phyloP scores from a whole-genome alignment of 2,888 invertebrate genomes.

The Parascotia fuliginaria region DNA sequence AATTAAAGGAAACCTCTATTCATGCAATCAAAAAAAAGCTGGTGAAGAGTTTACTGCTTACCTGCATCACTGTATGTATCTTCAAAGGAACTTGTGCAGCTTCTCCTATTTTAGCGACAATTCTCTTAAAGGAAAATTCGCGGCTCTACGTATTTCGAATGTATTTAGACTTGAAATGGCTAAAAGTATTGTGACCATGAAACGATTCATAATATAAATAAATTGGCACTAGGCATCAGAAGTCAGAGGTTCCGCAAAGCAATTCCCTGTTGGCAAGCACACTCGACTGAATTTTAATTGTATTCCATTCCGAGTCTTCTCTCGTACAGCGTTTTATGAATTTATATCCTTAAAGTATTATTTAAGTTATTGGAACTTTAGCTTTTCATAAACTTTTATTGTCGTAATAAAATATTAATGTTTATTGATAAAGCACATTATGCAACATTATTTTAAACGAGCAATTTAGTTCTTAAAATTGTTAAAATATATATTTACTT shows the following conservation, averaged over 20 bases:
- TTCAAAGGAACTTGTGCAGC: too few species aligned
- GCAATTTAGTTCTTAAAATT: too few species aligned
- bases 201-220: constrained; percentile 3
- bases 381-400: constrained; percentile 14
- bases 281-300: constrained; percentile 38
- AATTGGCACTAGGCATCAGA: constrained; percentile 7
- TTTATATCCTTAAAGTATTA: constrained; percentile 28
- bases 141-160: too few species aligned
- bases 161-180: background rate
- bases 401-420: constrained; percentile 14
- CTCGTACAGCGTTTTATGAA: constrained; percentile 29
- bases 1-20: too few species aligned
- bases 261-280: constrained; percentile 29
- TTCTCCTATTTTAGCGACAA: too few species aligned
- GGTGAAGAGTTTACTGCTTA: too few species aligned
- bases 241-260: constrained; percentile 22
- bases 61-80: too few species aligned
- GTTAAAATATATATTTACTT: too few species aligned
- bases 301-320: constrained; percentile 23
- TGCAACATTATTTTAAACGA: too few species aligned
- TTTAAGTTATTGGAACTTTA: constrained; percentile 16
- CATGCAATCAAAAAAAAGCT: too few species aligned
- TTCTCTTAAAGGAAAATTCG: too few species aligned
- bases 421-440: constrained; percentile 8
- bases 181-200: background rate